These are phyloP conservation scores for Polydrusus pterygomalis DNA, from an alignment of 2,888 invertebrate species.

Conservation along the genomic window DNA sequence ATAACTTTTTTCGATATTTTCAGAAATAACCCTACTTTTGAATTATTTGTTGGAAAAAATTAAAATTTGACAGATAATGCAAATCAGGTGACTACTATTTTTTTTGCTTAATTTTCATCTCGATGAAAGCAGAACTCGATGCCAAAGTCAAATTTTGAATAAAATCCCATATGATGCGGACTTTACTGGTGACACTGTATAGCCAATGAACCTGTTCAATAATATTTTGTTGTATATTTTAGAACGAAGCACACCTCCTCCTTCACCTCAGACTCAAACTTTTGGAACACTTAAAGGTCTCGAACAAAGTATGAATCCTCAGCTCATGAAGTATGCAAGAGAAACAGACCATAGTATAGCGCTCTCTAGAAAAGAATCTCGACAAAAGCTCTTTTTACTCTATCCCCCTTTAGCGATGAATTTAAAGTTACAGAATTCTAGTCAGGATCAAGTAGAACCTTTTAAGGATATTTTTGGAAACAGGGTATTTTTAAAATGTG, in stretches of 20 bases:
- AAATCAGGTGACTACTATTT: too few relatives aligned
- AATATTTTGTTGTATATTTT: constrained; percentile 44
- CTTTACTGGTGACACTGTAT: too few relatives aligned
- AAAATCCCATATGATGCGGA: too few relatives aligned
- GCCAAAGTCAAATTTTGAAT: too few relatives aligned
- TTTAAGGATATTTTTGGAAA: constrained; percentile 92
- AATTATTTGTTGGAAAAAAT: too few relatives aligned
- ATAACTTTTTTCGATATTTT: too few relatives aligned
- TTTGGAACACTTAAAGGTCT: constrained; percentile 91
- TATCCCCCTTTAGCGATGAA: constrained; percentile 77
- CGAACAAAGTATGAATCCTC: constrained; percentile 95
- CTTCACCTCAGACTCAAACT: constrained; percentile 78
- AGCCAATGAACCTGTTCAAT: too few relatives aligned
- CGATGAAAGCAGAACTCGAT: too few relatives aligned
- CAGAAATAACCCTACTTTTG: too few relatives aligned
- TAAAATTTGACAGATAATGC: too few relatives aligned
- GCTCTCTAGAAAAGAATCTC: constrained; percentile 85
- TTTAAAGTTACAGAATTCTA: constrained; percentile 67
- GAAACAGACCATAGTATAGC: constrained; percentile 93
- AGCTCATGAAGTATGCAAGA: constrained; percentile 90
- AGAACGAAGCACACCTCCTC: constrained; percentile 74
- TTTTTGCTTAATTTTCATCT: too few relatives aligned
- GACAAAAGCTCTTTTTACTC: constrained; percentile 85
- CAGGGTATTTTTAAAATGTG: constrained; percentile 87
- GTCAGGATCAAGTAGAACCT: constrained; percentile 76